These are phyloP conservation scores for Diceros bicornis DNA, from an alignment of 2,797 vertebrate genomes.

Conservation along the genomic window DNA sequence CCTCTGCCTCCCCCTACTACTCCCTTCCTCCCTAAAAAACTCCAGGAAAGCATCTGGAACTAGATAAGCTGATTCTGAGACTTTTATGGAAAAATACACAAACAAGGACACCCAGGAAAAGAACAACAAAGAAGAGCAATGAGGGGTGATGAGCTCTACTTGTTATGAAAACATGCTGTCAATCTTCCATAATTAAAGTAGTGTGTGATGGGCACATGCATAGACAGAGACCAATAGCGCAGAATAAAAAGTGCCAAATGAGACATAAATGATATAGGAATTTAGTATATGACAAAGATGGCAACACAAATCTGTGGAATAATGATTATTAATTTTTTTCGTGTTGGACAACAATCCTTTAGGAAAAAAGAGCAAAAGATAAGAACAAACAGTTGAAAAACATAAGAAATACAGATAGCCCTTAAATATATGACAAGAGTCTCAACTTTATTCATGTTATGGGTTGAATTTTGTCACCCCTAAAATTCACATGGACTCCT, in stretches of 20 bases:
- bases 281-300: neutral
- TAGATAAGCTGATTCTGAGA: neutral
- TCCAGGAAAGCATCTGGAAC: neutral
- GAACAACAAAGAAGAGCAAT: neutral
- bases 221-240: neutral
- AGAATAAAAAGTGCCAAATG: neutral
- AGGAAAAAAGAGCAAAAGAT: neutral
- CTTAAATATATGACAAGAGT: neutral
- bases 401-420: neutral
- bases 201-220: neutral
- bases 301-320: neutral
- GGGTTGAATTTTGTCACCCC: neutral
- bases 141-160: neutral
- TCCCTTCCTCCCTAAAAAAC: fast-evolving
- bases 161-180: neutral
- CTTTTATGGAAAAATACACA: neutral
- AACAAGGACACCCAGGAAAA: neutral
- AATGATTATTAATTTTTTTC: neutral
- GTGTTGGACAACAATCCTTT: neutral
- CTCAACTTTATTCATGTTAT: neutral
- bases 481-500: neutral
- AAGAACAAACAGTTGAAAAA: neutral
- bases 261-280: neutral
- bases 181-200: neutral
- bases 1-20: neutral